phyloP scores from a whole-genome alignment of 1,140 invertebrate genomes.

The Subanguina moxae region DNA sequence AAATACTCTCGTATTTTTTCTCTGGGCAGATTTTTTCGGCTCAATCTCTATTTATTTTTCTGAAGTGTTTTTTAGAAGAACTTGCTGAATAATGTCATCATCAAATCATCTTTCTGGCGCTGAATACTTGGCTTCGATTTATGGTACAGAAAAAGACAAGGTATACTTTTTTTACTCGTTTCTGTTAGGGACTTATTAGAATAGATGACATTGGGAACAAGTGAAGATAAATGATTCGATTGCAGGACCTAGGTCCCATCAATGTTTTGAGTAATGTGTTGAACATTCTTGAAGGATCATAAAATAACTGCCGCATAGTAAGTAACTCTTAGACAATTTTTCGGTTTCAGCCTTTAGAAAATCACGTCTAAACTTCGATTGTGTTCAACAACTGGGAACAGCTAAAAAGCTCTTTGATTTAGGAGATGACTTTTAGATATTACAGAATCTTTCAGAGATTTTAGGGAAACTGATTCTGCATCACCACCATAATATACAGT shows the following conservation, averaged over 20 bases:
- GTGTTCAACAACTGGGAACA: neutral
- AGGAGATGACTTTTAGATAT: neutral
- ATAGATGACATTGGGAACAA: too few relatives aligned
- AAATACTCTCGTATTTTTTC: neutral
- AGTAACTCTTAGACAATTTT: neutral
- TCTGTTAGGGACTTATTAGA: too few relatives aligned
- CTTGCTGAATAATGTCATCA: neutral
- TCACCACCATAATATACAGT: neutral
- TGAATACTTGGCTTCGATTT: conserved; percentile 67
- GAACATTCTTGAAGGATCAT: neutral
- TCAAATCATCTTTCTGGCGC: conserved; percentile 26
- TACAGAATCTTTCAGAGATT: neutral
- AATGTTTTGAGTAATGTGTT: neutral
- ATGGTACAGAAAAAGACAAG: conserved; percentile 97
- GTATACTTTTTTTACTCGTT: conserved; percentile 17
- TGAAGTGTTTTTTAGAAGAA: too few relatives aligned
- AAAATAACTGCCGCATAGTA: neutral
- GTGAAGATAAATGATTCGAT: neutral
- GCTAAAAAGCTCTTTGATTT: neutral
- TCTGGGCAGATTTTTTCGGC: neutral
- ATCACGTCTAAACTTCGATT: neutral
- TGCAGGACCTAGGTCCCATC: neutral
- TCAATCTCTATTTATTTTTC: neutral
- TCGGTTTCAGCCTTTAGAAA: conserved; percentile 6
- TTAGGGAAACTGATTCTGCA: neutral